Percentiles rank a stretch among this genome's conserved stretches.
phyloP scores from a whole-genome alignment of 2,113 vertebrate species.

The Phrynosoma blainvillii region DNA sequence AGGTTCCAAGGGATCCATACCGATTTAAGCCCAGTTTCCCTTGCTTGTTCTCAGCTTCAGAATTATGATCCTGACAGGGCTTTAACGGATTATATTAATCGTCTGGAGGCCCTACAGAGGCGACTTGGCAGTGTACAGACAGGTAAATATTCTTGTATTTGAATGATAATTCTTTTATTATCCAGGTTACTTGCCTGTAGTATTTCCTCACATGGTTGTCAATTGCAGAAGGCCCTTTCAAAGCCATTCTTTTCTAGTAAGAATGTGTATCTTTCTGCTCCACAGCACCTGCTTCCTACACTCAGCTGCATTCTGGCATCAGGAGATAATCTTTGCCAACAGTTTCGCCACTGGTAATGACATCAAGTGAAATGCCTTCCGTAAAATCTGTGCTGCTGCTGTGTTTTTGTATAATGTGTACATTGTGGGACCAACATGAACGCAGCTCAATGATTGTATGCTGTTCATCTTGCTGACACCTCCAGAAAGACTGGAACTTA shows the following conservation, averaged over 20 bases:
- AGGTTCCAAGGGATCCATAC: conserved; percentile 78
- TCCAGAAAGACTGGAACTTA: conserved; percentile 75
- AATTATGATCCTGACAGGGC: conserved; percentile 95
- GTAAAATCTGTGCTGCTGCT: conserved; percentile 69
- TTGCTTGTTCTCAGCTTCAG: conserved; percentile 90
- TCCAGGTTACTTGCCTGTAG: background rate
- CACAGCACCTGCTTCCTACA: conserved; percentile 83
- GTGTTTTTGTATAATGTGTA: conserved; percentile 77
- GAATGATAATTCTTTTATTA: too few species aligned
- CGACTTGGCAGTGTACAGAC: conserved; percentile 90
- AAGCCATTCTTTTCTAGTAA: background rate
- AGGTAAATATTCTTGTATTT: conserved; percentile 73
- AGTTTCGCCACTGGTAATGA: conserved; percentile 59
- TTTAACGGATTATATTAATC: conserved; percentile 92
- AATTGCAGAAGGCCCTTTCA: background rate
- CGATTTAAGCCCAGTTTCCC: conserved; percentile 76
- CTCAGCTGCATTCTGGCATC: conserved; percentile 86
- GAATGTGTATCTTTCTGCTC: conserved; percentile 30
- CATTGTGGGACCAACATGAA: conserved; percentile 87
- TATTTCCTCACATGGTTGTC: too few species aligned
- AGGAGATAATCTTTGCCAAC: conserved; percentile 85
- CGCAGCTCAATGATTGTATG: conserved; percentile 76
- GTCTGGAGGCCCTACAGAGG: conserved; percentile 92
- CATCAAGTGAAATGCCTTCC: conserved; percentile 85
- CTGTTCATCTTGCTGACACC: conserved; percentile 78